Evolutionary conservation across 2,797 vertebrate genomes (phyloP), one percentile per base, ranked within the genome.

Genomic region (Enteromius paludinosus): DNA sequence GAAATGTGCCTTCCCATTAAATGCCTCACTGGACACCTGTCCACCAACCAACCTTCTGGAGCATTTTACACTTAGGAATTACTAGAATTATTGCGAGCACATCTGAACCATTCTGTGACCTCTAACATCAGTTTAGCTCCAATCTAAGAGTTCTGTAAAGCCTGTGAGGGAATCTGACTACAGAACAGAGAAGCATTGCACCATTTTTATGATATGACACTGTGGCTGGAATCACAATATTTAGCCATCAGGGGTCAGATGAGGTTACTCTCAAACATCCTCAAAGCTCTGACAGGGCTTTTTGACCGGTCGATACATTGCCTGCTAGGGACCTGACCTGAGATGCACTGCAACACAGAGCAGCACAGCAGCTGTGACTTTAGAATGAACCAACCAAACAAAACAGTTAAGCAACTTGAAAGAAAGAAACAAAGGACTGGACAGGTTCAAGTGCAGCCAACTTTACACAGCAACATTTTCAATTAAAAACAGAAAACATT

Each of bases 251-350:
- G 54, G 61, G 30, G 54, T 78, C 82, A 78, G 8, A 80, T 65
- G 47, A 74, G 61, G 38, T 74, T 62, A 52, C 25, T 47, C 38
- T 30, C 20, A 83, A 41, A 75, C 66, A 72, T 38, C 43, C 5
- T 23, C 20, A 12, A 49, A 69, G 62, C 62, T 80, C 20, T 70
- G 78, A 80, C 77, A 81, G 45, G 52, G 20, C 43, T 65, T 49
- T 82, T 52, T 74, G 59, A 64, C 33, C 43, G 61, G 33, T 74
- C 70, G 45, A 74, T 74, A 65, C 79, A 38, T 43, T 52, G 30
- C 33, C 45, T 73, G 61, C 59, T 54, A 52, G 61, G n/a, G 79
- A 82, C 70, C 56, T 81, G 79, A 73, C 56, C 69, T 71, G 28
- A 61, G 69, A 73, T 72, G 69, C 56, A 81, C 69, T 38, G 15